Conservation (phyloP, 2,797 vertebrate genomes). For the Holocentrus rufus region DNA sequence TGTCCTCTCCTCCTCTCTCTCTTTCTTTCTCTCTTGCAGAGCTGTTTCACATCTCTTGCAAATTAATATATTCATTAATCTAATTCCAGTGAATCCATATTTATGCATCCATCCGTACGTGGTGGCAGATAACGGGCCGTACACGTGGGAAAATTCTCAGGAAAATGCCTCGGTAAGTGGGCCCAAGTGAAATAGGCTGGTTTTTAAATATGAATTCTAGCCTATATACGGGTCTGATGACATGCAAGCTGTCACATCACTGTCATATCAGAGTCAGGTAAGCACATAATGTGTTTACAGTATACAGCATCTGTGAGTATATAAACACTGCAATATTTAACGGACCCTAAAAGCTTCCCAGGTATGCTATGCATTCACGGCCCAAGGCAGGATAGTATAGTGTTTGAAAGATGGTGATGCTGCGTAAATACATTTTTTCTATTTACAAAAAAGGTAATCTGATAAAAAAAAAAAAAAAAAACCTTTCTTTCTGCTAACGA, state of each 20-base stretch:
- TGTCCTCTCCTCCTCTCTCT: slow-evolving; percentile 35
- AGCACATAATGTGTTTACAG: neutral
- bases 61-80: slow-evolving; percentile 63
- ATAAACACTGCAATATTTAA: slow-evolving; percentile 7
- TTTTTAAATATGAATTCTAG: slow-evolving; percentile 27
- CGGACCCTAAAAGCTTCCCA: neutral
- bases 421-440: slow-evolving; percentile 13
- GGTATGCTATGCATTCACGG: neutral
- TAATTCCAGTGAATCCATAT: slow-evolving; percentile 51
- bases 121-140: slow-evolving; percentile 31
- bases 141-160: slow-evolving; percentile 18
- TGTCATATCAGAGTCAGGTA: slow-evolving; percentile 19
- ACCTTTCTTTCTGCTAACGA: slow-evolving; percentile 25
- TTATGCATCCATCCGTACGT: slow-evolving; percentile 43
- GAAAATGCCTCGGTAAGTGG: slow-evolving; percentile 9
- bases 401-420: slow-evolving; percentile 2
- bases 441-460: too few species aligned
- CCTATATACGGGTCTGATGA: slow-evolving; percentile 19
- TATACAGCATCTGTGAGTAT: neutral
- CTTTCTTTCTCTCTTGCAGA: neutral
- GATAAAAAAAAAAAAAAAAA: too few species aligned
- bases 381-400: neutral
- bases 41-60: slow-evolving; percentile 43
- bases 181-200: slow-evolving; percentile 40
- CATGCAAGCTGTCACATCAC: slow-evolving; percentile 19